These are phyloP conservation scores for Catocala fraxini DNA, from an alignment of 2,888 invertebrate genomes.

Conservation along the genomic window DNA sequence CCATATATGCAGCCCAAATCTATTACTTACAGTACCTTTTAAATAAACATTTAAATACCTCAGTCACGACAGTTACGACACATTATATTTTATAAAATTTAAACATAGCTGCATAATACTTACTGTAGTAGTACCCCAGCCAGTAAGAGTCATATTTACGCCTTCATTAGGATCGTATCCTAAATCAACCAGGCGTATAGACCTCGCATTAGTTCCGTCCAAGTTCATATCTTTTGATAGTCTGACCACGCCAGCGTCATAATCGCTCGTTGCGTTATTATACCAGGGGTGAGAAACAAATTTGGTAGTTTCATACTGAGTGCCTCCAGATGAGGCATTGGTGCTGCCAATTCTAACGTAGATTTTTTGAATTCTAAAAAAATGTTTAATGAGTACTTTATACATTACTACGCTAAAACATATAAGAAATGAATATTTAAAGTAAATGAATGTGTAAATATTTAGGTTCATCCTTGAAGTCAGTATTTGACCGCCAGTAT, in stretches of 20 bases:
- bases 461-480: no score
- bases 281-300: constrained; percentile 31
- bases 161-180: constrained; percentile 19
- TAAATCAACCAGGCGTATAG: constrained; percentile 21
- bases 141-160: constrained; percentile 32
- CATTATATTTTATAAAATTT: no score
- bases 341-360: constrained; percentile 70
- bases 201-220: constrained; percentile 31
- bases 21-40: no score
- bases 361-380: constrained; percentile 53
- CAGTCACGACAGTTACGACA: no score
- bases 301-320: constrained; percentile 22
- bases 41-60: no score
- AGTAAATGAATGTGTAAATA: no score
- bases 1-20: no score
- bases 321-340: constrained; percentile 40
- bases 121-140: constrained; percentile 59
- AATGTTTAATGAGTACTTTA: no score
- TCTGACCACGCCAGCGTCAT: constrained; percentile 36
- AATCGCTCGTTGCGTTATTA: constrained; percentile 28
- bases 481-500: no score
- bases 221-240: constrained; percentile 27
- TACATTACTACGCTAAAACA: no score
- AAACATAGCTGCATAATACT: no score
- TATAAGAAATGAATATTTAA: no score